These are phyloP conservation scores for Mastacembelus armatus DNA, from an alignment of 2,797 vertebrate species.

Conservation along the genomic window DNA sequence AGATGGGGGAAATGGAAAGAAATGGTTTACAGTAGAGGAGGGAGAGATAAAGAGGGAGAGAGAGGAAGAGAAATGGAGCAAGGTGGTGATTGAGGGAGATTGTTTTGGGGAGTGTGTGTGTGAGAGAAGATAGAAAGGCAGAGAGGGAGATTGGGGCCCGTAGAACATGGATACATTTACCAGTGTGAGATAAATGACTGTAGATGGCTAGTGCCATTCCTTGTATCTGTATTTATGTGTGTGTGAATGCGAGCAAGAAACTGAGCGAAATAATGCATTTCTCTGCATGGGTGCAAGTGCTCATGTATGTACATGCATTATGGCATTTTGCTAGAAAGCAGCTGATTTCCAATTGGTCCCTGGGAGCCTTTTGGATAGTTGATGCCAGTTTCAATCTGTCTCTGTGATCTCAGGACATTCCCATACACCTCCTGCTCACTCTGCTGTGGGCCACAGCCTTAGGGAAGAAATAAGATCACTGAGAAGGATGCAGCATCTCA, in stretches of 20 bases:
- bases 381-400: constrained; percentile 82
- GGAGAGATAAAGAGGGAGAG: constrained; percentile 72
- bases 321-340: constrained; percentile 52
- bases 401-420: constrained; percentile 73
- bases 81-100: constrained; percentile 79
- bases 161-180: constrained; percentile 77
- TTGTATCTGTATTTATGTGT: not conserved
- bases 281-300: constrained; percentile 8
- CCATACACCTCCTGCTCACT: constrained; percentile 40
- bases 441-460: constrained; percentile 57
- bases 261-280: constrained; percentile 17
- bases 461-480: constrained; percentile 67
- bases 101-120: constrained; percentile 75
- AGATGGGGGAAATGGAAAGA: constrained; percentile 52
- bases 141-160: constrained; percentile 68
- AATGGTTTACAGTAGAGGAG: constrained; percentile 71
- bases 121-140: constrained; percentile 70
- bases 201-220: constrained; percentile 69
- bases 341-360: constrained; percentile 79
- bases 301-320: constrained; percentile 38
- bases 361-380: constrained; percentile 74
- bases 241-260: constrained; percentile 12
- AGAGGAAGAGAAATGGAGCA: constrained; percentile 59
- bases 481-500: constrained; percentile 68
- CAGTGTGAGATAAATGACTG: constrained; percentile 80